These are phyloP conservation scores for Perithous albicinctus DNA, from an alignment of 2,888 invertebrate genomes.

Conservation along the genomic window DNA sequence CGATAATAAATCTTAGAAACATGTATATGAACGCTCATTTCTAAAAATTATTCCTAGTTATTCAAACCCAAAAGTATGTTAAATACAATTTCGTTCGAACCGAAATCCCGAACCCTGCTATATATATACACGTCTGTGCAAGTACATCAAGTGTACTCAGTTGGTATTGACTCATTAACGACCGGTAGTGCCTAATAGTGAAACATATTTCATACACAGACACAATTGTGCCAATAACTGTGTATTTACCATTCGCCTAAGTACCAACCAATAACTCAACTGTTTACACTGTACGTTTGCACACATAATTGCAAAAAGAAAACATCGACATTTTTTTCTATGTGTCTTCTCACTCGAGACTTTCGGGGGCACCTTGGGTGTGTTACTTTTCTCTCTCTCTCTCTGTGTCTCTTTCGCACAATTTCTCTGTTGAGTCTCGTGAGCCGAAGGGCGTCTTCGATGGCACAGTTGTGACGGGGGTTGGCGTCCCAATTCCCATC, in stretches of 20 bases:
- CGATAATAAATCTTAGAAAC: no score
- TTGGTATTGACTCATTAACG: background rate
- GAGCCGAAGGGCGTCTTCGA: conserved; percentile 68
- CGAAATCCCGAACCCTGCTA: background rate
- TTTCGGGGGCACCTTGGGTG: conserved; percentile 56
- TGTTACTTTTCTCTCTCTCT: conserved; percentile 50
- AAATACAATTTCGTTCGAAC: background rate
- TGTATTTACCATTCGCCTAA: background rate
- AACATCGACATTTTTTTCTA: conserved; percentile 45
- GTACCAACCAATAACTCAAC: background rate
- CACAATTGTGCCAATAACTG: background rate
- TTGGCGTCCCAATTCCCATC: conserved; percentile 34
- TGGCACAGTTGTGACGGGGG: conserved; percentile 61
- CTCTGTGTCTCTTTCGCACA: background rate
- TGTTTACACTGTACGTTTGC: background rate
- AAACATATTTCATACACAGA: background rate
- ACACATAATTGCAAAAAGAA: conserved; percentile 16
- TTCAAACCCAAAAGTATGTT: no score
- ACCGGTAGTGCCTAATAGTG: background rate
- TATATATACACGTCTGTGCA: background rate
- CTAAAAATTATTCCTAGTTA: no score
- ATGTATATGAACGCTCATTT: no score
- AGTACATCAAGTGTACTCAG: background rate
- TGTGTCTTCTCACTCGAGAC: conserved; percentile 38
- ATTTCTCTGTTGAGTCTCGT: background rate